Percentiles rank a stretch among this genome's conserved stretches.
Evolutionary conservation across 2,113 vertebrate species (phyloP).

Genomic region (Oryctolagus cuniculus): mOryCun1.1 NC_091439.1:83619001-83619500

Average conservation of each 20-base stretch:
- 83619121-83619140: background rate
- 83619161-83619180: background rate
- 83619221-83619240: background rate
- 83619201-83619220: slow-evolving; percentile 31
- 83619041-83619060: background rate
- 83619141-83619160: background rate
- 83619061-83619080: background rate
- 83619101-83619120: background rate
- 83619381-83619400: slow-evolving; percentile 28
- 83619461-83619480: background rate
- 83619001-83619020: background rate
- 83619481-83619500: background rate
- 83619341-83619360: background rate
- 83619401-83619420: background rate
- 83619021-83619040: background rate
- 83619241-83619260: slow-evolving; percentile 41
- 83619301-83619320: background rate
- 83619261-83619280: background rate
- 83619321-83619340: background rate
- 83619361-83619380: background rate
- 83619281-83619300: background rate
- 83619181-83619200: background rate
- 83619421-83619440: slow-evolving; percentile 6
- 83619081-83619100: slow-evolving; percentile 21
- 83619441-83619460: slow-evolving; percentile 16